Evolutionary conservation across 2,888 invertebrate genomes (phyloP).

Genomic region (Chymomyza fuscimana): DNA sequence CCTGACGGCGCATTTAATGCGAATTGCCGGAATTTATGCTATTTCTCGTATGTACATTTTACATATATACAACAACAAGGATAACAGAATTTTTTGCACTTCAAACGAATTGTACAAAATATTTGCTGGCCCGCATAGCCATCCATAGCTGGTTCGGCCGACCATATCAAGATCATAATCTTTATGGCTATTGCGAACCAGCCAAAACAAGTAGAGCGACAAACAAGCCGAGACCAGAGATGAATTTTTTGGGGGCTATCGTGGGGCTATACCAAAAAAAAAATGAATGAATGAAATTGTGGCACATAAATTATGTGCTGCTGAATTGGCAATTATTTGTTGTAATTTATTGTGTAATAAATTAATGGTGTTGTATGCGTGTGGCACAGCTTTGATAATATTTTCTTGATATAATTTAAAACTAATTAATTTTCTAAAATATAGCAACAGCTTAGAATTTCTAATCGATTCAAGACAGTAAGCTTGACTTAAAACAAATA

Average conservation of each 20-base stretch:
- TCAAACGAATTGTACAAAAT: constrained; percentile 15
- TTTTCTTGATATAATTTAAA: constrained; percentile 54
- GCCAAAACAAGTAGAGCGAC: constrained; percentile 57
- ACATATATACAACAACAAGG: neutral
- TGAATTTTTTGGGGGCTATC: too few relatives aligned
- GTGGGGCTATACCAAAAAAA: constrained; percentile 16
- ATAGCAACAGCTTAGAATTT: neutral
- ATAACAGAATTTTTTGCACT: constrained; percentile 34
- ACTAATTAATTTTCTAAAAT: constrained; percentile 54
- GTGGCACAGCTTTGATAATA: constrained; percentile 24
- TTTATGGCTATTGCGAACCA: constrained; percentile 57
- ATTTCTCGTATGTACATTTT: constrained; percentile 1
- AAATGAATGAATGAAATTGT: constrained; percentile 42
- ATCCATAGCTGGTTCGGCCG: constrained; percentile 34
- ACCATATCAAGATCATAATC: constrained; percentile 64
- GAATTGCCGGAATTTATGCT: constrained; percentile 22
- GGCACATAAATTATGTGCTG: constrained; percentile 62
- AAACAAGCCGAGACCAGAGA: constrained; percentile 54
- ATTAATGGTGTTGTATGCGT: constrained; percentile 26
- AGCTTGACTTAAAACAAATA: too few relatives aligned
- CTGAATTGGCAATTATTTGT: constrained; percentile 69
- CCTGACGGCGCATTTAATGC: constrained; percentile 49
- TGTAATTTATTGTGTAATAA: constrained; percentile 65
- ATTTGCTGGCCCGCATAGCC: constrained; percentile 39
- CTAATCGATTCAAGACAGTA: neutral